Base-by-base conservation (phyloP, 2,888 invertebrate species). In the Apotomis capreana region DNA sequence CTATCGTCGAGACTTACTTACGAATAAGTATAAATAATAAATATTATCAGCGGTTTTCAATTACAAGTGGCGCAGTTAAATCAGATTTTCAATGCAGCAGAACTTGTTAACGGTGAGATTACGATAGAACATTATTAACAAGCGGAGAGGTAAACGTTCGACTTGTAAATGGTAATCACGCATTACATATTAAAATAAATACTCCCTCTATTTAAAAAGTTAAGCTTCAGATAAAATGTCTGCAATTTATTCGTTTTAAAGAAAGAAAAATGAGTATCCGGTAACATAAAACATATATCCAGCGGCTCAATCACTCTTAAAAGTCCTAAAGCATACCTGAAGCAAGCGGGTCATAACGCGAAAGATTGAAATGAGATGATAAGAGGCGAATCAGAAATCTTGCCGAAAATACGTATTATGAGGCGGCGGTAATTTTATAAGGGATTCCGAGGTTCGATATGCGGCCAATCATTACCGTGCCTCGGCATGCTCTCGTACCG, bases 291-390 rank as follows among this genome's bases (percentile, higher is more conserved):
- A 85, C 86, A 87, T 88, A 49, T 49, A 49, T 49, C 49, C 49
- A 49, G 81, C 83, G 72, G 69, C 77, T 77, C 77, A 80, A 79
- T 88, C 90, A 89, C 89, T 89, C 87, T 86, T 82, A 84, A 78
- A 80, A 77, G 83, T 79, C 79, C 54, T 69, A 74, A 60, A 83
- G 82, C 61, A 71, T 82, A 83, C 85, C 81, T 81, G 83, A 83
- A 85, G 84, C 84, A 80, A 88, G 84, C 87, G 85, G 86, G 83
- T 90, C 88, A 90, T 91, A 91, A 91, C 87, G 88, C 88, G 84
- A 83, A 86, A 91, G 92, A 92, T 93, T 89, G 87, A 90, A 91
- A 91, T 89, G 88, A 89, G 87, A 83, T 86, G 92, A 93, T 93
- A 91, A 89, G 79, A 79, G 78, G 76, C 82, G 83, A 90, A 91